Evolutionary conservation across 2,888 invertebrate species (phyloP), one percentile per base, ranked within the genome.

Genomic region (Buathra laborator): DNA sequence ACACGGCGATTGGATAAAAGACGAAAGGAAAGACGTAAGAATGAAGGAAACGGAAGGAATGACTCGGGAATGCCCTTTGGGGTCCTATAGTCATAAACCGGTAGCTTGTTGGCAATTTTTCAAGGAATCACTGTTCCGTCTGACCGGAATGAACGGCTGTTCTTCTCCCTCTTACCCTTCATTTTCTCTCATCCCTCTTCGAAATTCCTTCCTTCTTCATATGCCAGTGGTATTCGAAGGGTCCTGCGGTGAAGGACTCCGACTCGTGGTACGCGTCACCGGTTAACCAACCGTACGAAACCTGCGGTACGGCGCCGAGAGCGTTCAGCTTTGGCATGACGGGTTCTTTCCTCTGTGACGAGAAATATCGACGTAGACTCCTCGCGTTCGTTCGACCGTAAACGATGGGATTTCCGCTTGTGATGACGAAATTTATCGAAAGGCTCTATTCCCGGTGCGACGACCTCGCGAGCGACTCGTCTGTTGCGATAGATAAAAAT

Each of bases 111-210:
- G 92, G 92, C 92, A 91, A 91, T 90, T 91, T 91, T 90, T 92
- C 92, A 92, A 90, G 88, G 92, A 92, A 92, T 92, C 91, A 92
- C 89, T 88, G 89, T 88, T 86, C 87, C 88, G 88, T 91, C 91
- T 89, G 90, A 90, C 90, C 91, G 90, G 92, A 92, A 91, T 89
- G 91, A 89, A 90, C 88, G 87, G 78, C 37, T 75, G 64, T 48
- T 64, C 75, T 64, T 75, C 82, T 76, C 29, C 67, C 66, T 71
- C 71, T 64, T 48, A 12, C 19, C 75, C 64, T 16, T 48, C 59
- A 14, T 56, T 44, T 43, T 59, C 6, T 43, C 44, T 37, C 44
- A 24, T 46, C 37, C 62, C 24, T 29, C 56, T 51, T 56, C 44
- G 48, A 77, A 24, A 24, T 24, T 75, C 68, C 43, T 43, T 56